Conservation (phyloP, 2,113 vertebrate species). For the Chrysochloris asiatica region DNA sequence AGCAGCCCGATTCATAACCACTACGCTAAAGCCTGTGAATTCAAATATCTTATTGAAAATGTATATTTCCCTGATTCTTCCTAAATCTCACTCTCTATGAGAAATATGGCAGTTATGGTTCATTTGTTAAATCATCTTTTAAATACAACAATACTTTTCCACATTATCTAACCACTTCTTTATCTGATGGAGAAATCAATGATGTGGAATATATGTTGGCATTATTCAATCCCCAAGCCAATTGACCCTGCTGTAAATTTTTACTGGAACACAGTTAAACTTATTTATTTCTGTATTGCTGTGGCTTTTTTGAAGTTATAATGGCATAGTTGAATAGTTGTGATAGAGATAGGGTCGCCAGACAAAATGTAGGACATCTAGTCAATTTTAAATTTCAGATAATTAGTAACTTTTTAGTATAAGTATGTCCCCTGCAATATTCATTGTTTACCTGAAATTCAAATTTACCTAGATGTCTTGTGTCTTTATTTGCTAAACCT, state of each 20-base stretch:
- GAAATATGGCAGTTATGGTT: too few species aligned
- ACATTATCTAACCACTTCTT: too few species aligned
- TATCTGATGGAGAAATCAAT: too few species aligned
- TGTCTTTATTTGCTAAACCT: not conserved
- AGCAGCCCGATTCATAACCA: too few species aligned
- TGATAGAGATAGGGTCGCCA: not conserved
- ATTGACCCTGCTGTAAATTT: not conserved
- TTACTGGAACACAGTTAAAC: not conserved
- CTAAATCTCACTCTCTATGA: too few species aligned
- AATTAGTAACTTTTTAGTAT: not conserved
- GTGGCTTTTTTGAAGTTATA: not conserved
- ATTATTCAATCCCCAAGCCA: too few species aligned
- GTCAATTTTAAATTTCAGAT: conserved; percentile 13
- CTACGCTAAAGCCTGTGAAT: too few species aligned
- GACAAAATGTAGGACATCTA: too few species aligned
- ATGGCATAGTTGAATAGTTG: not conserved
- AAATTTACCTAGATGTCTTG: not conserved
- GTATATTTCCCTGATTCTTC: too few species aligned
- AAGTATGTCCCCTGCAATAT: not conserved
- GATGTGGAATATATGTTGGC: not conserved
- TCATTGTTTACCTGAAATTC: conserved; percentile 11
- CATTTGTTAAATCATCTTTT: too few species aligned
- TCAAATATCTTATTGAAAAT: too few species aligned
- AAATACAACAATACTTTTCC: too few species aligned
- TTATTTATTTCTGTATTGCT: not conserved